Evolutionary conservation across 2,113 vertebrate species (phyloP).

Genomic region (Pholis gunnellus): DNA sequence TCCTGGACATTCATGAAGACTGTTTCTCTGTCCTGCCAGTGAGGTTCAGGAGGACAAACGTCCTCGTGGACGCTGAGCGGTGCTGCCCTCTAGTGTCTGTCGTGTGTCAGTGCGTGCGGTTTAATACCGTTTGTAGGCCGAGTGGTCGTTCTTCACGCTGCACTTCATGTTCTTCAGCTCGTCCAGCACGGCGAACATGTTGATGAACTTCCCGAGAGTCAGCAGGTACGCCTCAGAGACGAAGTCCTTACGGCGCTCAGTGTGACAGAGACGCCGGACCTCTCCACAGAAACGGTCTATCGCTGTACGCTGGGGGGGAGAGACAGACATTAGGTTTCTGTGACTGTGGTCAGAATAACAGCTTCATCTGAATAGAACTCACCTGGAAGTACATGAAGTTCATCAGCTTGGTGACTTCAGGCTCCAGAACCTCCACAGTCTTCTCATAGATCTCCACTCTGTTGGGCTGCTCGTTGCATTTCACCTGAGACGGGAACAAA

Average conservation of each 20-base stretch:
- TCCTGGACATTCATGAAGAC: too few relatives aligned
- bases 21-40: too few relatives aligned
- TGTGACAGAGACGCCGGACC: constrained; percentile 96
- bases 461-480: constrained; percentile 99
- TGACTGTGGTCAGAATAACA: not conserved
- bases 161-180: constrained; percentile 99
- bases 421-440: constrained; percentile 97
- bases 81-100: constrained; percentile 79
- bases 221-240: constrained; percentile 98
- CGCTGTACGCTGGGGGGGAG: constrained; percentile 90
- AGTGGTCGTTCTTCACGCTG: constrained; percentile 99
- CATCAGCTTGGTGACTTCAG: constrained; percentile 99
- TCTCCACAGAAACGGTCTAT: constrained; percentile 98
- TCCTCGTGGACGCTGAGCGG: not conserved
- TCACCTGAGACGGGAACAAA: constrained; percentile 85
- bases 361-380: not conserved
- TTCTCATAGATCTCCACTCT: constrained; percentile 99
- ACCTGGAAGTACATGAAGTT: constrained; percentile 99
- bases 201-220: constrained; percentile 98
- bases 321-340: not conserved
- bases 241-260: constrained; percentile 97
- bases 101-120: not conserved
- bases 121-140: constrained; percentile 94
- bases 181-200: constrained; percentile 98
- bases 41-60: not conserved